Evolutionary conservation across 2,888 invertebrate species (phyloP), one percentile per base, ranked within the genome.

Genomic region (Mactromeris polynyma): DNA sequence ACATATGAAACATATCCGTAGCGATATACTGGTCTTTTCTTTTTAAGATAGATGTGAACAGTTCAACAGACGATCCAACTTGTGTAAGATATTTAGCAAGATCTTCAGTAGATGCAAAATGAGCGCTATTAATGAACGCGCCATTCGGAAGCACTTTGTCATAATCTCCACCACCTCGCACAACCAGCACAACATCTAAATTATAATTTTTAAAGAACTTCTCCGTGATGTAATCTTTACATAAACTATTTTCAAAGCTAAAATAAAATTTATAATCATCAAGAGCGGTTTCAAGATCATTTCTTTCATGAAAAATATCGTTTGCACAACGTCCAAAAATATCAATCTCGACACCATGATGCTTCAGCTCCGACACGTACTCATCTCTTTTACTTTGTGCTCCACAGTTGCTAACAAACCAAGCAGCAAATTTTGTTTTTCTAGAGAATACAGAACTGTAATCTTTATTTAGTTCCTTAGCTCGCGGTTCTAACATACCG

Each of bases 181-280:
- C 84, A 33, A 89, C 87, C 21, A 89, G 83, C 36, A 89, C 40
- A 11, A 89, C 36, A 42, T 89, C 82, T 17, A 54, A 69, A 36
- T 81, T 81, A 69, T 46, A 89, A 77, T 85, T 82, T 26, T 83
- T 40, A 40, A 87, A 89, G 73, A 87, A 87, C 51, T 89, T 89
- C 19, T 89, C 89, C 36, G 87, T 89, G 0, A 89, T 77, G 40
- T 89, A 89, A 64, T 89, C 89, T 54, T 77, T 36, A 58, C 89
- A 89, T 31, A 89, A 40, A 40, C 87, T 89, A 42, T 89, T 89
- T 82, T 89, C 89, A 64, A 89, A 89, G 64, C 86, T 86, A 7
- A 89, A 46, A 38, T 84, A 89, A 40, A 89, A 89, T 33, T 87
- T 87, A 54, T 87, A 89, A 9, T n/a, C 38, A 42, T 84, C 40